These are phyloP conservation scores for Hydriomena furcata DNA, from an alignment of 2,888 invertebrate genomes.

Conservation along the genomic window DNA sequence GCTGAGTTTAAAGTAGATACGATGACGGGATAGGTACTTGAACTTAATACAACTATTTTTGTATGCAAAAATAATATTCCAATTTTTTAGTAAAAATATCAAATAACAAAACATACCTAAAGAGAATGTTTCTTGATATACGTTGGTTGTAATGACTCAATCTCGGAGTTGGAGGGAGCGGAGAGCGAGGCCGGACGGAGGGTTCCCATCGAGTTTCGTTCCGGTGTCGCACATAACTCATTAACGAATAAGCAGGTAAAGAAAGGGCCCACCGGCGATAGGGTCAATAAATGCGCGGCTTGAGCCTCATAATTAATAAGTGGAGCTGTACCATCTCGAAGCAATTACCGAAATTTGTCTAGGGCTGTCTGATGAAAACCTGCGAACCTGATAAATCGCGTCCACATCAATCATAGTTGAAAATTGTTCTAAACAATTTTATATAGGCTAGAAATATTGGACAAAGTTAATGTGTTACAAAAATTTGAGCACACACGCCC, in stretches of 20 bases:
- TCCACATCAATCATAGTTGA: neutral
- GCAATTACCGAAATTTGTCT: constrained; percentile 69
- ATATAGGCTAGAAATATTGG: too few relatives aligned
- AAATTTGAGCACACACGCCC: neutral
- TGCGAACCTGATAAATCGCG: neutral
- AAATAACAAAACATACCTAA: too few relatives aligned
- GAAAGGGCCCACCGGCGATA: constrained; percentile 76
- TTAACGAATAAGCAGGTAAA: constrained; percentile 62
- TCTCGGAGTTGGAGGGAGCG: constrained; percentile 33
- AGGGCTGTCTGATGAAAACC: constrained; percentile 43
- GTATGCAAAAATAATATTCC: too few relatives aligned
- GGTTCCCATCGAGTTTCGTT: constrained; percentile 60
- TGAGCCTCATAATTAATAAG: constrained; percentile 74
- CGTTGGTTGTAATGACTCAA: constrained; percentile 43
- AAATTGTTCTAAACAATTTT: too few relatives aligned
- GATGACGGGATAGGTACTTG: neutral
- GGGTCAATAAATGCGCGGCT: constrained; percentile 77
- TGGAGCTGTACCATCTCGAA: constrained; percentile 62
- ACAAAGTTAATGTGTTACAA: neutral
- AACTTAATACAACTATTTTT: too few relatives aligned
- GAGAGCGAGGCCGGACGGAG: constrained; percentile 34
- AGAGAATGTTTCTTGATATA: constrained; percentile 6
- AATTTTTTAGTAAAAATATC: too few relatives aligned
- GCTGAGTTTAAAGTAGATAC: constrained; percentile 13
- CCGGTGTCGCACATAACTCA: constrained; percentile 63